Evolutionary conservation across 2,888 invertebrate genomes (phyloP).

Genomic region (Coleophora deauratella): DNA sequence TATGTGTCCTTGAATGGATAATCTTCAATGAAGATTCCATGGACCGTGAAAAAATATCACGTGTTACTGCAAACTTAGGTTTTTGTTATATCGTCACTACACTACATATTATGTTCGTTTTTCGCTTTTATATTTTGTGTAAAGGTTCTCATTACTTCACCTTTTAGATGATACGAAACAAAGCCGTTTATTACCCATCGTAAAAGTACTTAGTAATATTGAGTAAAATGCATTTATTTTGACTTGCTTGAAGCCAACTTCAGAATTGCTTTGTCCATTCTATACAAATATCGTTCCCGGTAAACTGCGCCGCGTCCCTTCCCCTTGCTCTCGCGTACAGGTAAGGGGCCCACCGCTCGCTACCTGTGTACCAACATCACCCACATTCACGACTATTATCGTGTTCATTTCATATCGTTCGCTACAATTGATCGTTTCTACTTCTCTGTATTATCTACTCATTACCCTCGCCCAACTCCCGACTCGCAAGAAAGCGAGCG

Average conservation of each 20-base stretch:
- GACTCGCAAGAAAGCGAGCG: slow-evolving; percentile 43
- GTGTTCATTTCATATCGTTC: slow-evolving; percentile 30
- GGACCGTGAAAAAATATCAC: slow-evolving; percentile 46
- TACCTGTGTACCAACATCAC: slow-evolving; percentile 51
- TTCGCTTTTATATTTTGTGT: too few species aligned
- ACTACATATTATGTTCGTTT: too few species aligned
- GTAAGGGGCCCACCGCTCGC: slow-evolving; percentile 51
- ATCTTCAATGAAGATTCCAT: slow-evolving; percentile 43
- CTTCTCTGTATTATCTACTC: slow-evolving; percentile 24
- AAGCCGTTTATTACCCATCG: too few species aligned
- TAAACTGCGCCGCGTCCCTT: slow-evolving; percentile 52
- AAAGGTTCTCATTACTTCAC: too few species aligned
- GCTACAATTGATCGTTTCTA: slow-evolving; percentile 20
- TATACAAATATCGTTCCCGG: slow-evolving; percentile 54
- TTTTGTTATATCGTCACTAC: neutral
- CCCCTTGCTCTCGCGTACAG: slow-evolving; percentile 38
- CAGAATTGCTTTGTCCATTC: slow-evolving; percentile 38
- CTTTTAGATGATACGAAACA: too few species aligned
- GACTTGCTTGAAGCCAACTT: neutral
- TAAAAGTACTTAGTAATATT: too few species aligned
- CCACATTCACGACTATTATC: slow-evolving; percentile 24
- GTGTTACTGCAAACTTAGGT: slow-evolving; percentile 24
- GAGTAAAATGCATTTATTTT: too few species aligned
- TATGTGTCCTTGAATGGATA: slow-evolving; percentile 40
- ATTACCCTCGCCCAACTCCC: slow-evolving; percentile 16